Conservation (phyloP, 2,797 vertebrate genomes). For the Micromesistius poutassou region DNA sequence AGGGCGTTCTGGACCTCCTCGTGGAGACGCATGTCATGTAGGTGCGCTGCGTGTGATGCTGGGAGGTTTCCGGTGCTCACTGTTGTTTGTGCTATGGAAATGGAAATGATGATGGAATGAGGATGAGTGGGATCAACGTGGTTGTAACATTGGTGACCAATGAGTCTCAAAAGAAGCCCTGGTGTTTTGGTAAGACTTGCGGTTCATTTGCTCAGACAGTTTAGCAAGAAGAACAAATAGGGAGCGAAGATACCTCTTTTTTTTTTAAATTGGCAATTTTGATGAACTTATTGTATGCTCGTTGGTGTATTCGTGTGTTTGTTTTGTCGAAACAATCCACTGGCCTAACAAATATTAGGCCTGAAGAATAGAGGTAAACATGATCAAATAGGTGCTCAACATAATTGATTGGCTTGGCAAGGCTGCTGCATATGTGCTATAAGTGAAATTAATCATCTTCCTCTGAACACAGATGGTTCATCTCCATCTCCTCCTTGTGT, state of each 20-base stretch:
- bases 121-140: neutral
- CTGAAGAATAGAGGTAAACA: neutral
- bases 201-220: neutral
- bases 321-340: neutral
- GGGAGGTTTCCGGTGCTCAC: neutral
- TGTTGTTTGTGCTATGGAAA: neutral
- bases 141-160: neutral
- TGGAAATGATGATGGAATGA: neutral
- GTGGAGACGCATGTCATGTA: neutral
- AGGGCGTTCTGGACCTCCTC: neutral
- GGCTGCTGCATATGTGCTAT: slow-evolving; percentile 5
- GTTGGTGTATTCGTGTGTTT: neutral
- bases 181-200: neutral
- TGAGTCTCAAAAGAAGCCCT: neutral
- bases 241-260: too few species aligned
- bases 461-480: slow-evolving; percentile 10
- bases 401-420: slow-evolving; percentile 19
- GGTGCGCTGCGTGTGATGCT: neutral
- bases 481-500: neutral
- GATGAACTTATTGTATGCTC: neutral
- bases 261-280: neutral
- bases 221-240: neutral
- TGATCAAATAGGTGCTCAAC: slow-evolving; percentile 19
- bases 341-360: neutral
- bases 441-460: slow-evolving; percentile 24